Conservation (phyloP, 2,113 vertebrate species). For the Mustela nigripes region DNA sequence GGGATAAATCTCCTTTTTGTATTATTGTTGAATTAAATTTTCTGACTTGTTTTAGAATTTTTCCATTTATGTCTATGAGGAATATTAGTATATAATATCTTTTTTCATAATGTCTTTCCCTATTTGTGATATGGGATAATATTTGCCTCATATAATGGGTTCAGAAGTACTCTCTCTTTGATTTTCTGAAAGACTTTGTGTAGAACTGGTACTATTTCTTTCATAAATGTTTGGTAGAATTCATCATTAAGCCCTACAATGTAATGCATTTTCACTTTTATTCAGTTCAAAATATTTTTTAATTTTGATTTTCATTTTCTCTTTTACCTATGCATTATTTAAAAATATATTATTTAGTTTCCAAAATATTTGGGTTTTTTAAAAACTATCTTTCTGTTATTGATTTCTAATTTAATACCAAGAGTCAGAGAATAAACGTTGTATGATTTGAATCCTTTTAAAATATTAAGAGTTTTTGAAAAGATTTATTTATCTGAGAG, state of each 20-base stretch:
- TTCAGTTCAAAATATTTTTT: neutral
- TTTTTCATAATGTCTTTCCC: neutral
- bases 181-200: neutral
- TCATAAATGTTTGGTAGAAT: neutral
- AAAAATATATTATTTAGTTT: neutral
- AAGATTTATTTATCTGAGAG: neutral
- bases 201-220: neutral
- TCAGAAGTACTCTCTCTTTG: neutral
- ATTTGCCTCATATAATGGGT: neutral
- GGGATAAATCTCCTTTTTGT: neutral
- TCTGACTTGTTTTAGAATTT: constrained; percentile 23
- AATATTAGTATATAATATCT: neutral
- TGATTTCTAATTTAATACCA: neutral
- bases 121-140: neutral
- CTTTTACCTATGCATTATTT: neutral
- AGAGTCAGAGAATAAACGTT: neutral
- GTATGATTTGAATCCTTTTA: neutral
- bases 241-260: neutral
- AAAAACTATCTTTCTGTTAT: neutral
- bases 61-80: neutral
- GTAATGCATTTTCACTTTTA: neutral
- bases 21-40: neutral
- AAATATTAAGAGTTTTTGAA: neutral
- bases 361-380: neutral
- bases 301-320: neutral